Evolutionary conservation across 2,797 vertebrate species (phyloP), one percentile per base, ranked within the genome.

Genomic region (Helicolenus hilgendorfi): DNA sequence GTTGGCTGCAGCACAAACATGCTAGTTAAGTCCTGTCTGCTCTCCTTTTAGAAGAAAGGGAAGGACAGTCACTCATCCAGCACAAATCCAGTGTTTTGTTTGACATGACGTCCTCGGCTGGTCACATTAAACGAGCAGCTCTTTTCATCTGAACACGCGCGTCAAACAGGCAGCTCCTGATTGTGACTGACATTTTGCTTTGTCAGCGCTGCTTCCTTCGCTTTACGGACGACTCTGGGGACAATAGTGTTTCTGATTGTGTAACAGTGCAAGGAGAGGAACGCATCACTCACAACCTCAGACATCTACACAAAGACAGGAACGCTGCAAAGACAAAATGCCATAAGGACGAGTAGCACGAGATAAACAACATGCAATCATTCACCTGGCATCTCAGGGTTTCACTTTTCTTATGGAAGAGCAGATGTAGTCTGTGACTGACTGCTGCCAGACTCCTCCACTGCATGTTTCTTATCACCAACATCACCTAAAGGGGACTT

Each of bases 161-260:
- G 36, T 92, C 79, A 79, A 70, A 79, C 56, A 20, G 49, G 31
- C 74, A 59, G 73, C 59, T 60, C 29, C 26, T 81, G 78, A 87
- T 81, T 72, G 76, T 64, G 65, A 79, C 69, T 64, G 92, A 91
- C 93, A 70, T 77, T 38, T 74, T 72, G 84, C 91, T 89, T 88
- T 60, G 83, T 93, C 86, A 94, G 90, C 78, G n/a, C 73, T 49
- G 70, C 71, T 72, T 68, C 59, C 69, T 38, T 76, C 1, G n/a
- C 75, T 72, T 55, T 75, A 45, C 38, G 53, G 4, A 31, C 64
- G 68, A 83, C 59, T 72, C 76, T 15, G 55, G 8, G 35, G 72
- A 80, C 60, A 63, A 63, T 11, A 71, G 49, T 29, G 24, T 70
- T 73, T 87, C 59, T 76, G 86, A 81, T 81, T 81, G 86, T 77